Evolutionary conservation across 2,797 vertebrate genomes (phyloP).

Genomic region (Pantherophis alleghaniensis): DNA sequence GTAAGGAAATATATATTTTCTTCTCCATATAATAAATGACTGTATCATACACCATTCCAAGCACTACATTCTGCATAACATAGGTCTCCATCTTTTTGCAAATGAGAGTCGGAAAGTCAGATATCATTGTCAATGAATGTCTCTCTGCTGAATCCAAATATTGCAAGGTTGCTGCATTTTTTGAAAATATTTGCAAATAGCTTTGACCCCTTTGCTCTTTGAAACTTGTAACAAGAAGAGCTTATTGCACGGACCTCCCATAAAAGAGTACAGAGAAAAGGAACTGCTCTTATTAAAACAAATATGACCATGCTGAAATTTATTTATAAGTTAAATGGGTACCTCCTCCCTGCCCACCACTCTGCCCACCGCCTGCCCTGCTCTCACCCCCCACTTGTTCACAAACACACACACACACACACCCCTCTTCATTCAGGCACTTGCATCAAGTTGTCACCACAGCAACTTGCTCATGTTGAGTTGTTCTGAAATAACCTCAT

Average conservation of each 20-base stretch:
- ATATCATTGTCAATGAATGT: slow-evolving; percentile 9
- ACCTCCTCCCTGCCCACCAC: too few relatives aligned
- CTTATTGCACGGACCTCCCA: not conserved
- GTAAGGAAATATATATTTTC: not conserved
- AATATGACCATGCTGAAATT: not conserved
- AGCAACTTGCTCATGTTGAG: too few relatives aligned
- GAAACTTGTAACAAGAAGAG: not conserved
- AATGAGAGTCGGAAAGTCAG: slow-evolving; percentile 14
- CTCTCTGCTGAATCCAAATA: slow-evolving; percentile 12
- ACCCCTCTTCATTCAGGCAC: too few relatives aligned
- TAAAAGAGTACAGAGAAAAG: not conserved
- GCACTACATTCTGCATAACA: not conserved
- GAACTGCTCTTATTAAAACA: not conserved
- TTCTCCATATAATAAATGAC: not conserved
- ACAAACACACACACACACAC: too few relatives aligned
- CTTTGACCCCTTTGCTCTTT: not conserved
- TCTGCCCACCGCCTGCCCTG: too few relatives aligned
- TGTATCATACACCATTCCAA: not conserved
- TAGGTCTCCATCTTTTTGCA: slow-evolving; percentile 4
- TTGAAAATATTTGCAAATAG: not conserved
- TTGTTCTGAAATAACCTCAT: too few relatives aligned
- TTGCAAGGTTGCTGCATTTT: not conserved
- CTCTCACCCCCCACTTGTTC: not conserved
- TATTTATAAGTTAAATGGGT: not conserved
- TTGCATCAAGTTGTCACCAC: too few relatives aligned